These are phyloP conservation scores for Scolopax mira DNA, from an alignment of 2,113 vertebrate genomes.

Conservation along the genomic window DNA sequence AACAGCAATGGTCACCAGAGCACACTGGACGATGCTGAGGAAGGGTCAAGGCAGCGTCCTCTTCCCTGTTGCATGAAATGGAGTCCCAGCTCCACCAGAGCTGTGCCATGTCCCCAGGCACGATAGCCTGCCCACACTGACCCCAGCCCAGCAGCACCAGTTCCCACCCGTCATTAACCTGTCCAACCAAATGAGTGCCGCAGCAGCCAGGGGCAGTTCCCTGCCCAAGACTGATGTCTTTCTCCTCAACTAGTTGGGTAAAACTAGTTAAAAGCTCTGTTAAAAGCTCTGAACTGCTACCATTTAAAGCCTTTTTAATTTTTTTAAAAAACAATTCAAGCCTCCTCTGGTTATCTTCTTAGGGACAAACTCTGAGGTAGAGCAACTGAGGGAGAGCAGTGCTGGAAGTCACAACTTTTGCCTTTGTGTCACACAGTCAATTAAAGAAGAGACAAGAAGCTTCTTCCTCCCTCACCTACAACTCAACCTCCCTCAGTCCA, in stretches of 20 bases:
- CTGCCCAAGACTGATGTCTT: neutral
- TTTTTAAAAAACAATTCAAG: neutral
- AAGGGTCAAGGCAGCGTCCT: neutral
- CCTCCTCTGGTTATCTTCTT: neutral
- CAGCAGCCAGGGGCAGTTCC: neutral
- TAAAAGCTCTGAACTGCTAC: neutral
- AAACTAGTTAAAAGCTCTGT: too few species aligned
- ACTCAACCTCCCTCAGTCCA: neutral
- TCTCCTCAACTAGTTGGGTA: neutral
- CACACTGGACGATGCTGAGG: neutral
- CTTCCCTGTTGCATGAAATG: neutral
- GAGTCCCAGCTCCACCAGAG: neutral
- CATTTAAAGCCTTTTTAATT: neutral
- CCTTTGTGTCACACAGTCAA: neutral
- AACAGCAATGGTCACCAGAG: neutral
- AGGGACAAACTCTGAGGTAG: neutral
- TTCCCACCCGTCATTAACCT: neutral
- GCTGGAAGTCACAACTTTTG: neutral
- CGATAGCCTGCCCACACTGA: neutral
- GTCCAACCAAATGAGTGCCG: rapidly evolving
- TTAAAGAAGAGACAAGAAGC: neutral
- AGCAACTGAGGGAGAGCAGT: neutral
- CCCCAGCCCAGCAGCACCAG: neutral
- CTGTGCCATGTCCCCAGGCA: neutral
- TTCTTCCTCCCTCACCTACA: neutral